Evolutionary conservation across 2,888 invertebrate species (phyloP).

Genomic region (Abrostola tripartita): DNA sequence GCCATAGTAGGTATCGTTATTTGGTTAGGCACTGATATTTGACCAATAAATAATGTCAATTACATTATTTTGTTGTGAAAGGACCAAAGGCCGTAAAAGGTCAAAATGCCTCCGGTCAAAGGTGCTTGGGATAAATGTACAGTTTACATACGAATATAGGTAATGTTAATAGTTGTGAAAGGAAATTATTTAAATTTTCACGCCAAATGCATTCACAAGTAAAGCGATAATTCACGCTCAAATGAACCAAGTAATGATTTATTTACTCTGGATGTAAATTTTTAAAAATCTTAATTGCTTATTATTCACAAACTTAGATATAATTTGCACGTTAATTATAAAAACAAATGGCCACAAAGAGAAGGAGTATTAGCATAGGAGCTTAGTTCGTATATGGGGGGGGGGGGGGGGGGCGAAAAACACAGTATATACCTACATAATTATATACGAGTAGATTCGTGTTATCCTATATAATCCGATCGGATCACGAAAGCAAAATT

Average conservation of each 20-base stretch:
- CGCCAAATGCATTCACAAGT: background rate
- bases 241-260: background rate
- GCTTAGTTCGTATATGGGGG: too few species aligned
- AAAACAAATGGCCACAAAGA: too few species aligned
- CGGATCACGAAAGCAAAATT: too few species aligned
- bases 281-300: too few species aligned
- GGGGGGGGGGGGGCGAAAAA: too few species aligned
- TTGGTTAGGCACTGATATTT: constrained; percentile 45
- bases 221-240: background rate
- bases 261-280: constrained; percentile 2
- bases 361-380: too few species aligned
- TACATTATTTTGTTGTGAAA: constrained; percentile 46
- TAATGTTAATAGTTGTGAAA: background rate
- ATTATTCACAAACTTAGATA: too few species aligned
- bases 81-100: constrained; percentile 21
- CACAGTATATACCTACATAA: too few species aligned
- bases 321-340: too few species aligned
- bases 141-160: constrained; percentile 9
- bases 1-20: constrained; percentile 24
- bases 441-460: too few species aligned
- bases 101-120: constrained; percentile 18
- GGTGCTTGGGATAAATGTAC: constrained; percentile 3
- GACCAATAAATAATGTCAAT: constrained; percentile 42
- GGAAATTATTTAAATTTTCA: background rate
- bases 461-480: too few species aligned